Percentiles rank a stretch among this genome's conserved stretches.
phyloP scores from a whole-genome alignment of 2,113 vertebrate species.

The Peucedramus taeniatus region DNA sequence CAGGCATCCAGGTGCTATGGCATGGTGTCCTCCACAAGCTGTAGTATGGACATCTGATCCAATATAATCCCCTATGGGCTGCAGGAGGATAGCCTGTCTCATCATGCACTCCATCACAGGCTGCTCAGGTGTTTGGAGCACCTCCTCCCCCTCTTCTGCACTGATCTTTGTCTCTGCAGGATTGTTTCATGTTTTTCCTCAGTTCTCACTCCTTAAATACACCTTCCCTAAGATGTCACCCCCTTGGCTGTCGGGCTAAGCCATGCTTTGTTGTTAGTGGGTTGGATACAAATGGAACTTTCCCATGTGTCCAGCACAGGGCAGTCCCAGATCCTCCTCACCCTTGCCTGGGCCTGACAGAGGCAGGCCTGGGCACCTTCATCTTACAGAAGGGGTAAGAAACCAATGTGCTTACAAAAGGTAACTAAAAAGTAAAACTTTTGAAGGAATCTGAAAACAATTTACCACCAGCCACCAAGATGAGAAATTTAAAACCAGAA shows the following conservation, averaged over 20 bases:
- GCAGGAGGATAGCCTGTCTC: not conserved
- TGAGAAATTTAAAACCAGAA: not conserved
- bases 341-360: not conserved
- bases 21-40: not conserved
- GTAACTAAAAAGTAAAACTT: not conserved
- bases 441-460: not conserved
- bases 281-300: rapidly evolving
- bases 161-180: not conserved
- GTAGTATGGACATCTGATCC: not conserved
- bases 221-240: rapidly evolving
- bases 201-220: not conserved
- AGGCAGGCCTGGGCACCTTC: not conserved
- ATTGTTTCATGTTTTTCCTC: not conserved
- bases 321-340: not conserved
- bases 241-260: not conserved
- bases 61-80: rapidly evolving
- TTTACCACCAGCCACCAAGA: not conserved
- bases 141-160: not conserved
- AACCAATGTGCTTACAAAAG: not conserved
- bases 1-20: not conserved
- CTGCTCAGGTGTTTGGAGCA: not conserved
- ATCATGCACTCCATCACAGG: not conserved
- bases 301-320: rapidly evolving
- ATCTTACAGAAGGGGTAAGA: not conserved
- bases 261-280: rapidly evolving